phyloP scores from a whole-genome alignment of 2,888 invertebrate species.

The Tanypteryx hageni region DNA sequence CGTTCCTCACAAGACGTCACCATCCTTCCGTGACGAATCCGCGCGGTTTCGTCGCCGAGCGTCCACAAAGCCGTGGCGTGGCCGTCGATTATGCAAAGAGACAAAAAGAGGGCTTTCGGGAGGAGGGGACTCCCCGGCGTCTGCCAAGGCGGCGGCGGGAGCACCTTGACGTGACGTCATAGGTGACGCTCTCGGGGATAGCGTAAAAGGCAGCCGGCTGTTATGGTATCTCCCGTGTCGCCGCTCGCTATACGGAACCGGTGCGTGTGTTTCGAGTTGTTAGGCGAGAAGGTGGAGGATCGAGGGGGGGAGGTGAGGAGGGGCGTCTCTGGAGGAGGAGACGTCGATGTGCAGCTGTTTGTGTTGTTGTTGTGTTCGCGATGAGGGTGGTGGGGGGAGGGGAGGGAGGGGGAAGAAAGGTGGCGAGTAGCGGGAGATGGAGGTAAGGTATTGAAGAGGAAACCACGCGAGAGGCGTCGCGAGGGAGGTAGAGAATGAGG shows the following conservation, averaged over 20 bases:
- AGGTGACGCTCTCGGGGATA: background rate
- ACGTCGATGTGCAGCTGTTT: slow-evolving; percentile 29
- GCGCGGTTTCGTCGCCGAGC: background rate
- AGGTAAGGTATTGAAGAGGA: background rate
- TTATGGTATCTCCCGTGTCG: background rate
- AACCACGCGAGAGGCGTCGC: background rate
- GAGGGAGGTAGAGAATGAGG: background rate
- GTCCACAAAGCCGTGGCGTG: slow-evolving; percentile 35
- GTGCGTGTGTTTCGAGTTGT: background rate
- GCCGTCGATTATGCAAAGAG: slow-evolving; percentile 35
- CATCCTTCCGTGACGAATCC: background rate
- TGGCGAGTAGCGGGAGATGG: background rate
- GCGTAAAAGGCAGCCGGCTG: slow-evolving; percentile 9
- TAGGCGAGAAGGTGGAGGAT: background rate
- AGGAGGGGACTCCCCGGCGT: slow-evolving; percentile 8
- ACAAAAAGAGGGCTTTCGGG: no score
- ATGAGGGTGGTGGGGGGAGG: background rate
- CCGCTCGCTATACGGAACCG: slow-evolving; percentile 28
- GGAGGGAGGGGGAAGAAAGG: slow-evolving; percentile 1
- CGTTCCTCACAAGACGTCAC: slow-evolving; percentile 15
- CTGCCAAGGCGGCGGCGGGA: slow-evolving; percentile 19
- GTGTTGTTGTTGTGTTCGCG: slow-evolving; percentile 9
- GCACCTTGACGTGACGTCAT: slow-evolving; percentile 46
- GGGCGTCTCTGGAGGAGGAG: slow-evolving; percentile 9
- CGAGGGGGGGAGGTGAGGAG: background rate